These are phyloP conservation scores for Amazona vittata DNA, from an alignment of 2,113 vertebrate species.

Conservation along the genomic window DNA sequence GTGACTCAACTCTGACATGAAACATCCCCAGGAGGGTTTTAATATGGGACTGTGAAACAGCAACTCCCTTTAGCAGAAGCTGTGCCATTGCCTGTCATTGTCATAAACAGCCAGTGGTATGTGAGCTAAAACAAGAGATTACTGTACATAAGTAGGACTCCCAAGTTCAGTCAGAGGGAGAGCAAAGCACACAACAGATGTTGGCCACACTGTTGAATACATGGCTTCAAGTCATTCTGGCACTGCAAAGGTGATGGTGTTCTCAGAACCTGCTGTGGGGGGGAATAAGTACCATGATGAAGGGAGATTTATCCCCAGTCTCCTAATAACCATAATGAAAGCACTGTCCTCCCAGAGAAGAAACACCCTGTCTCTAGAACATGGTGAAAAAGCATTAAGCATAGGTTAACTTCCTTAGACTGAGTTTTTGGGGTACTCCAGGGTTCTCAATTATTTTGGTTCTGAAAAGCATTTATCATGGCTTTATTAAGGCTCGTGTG, in stretches of 20 bases:
- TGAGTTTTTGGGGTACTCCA: not conserved
- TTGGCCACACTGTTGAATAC: not conserved
- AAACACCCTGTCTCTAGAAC: not conserved
- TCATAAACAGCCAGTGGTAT: not conserved
- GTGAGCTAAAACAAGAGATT: not conserved
- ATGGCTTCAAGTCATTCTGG: not conserved
- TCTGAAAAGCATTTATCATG: not conserved
- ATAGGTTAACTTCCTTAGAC: not conserved
- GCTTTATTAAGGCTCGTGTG: not conserved
- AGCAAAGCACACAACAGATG: not conserved
- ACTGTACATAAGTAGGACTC: not conserved
- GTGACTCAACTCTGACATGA: not conserved
- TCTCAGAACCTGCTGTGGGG: not conserved
- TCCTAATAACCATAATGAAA: not conserved
- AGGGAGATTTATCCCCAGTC: not conserved
- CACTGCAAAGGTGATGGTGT: not conserved
- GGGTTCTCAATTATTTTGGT: not conserved
- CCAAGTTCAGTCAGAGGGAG: not conserved
- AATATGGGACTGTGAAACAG: not conserved
- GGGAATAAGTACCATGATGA: not conserved
- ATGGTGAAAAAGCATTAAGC: not conserved
- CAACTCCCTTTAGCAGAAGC: not conserved
- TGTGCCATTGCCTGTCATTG: not conserved
- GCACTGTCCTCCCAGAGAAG: not conserved
- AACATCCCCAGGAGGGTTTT: not conserved